Percentiles rank a stretch among this genome's conserved stretches.
These are phyloP conservation scores for Ichneumoninae sp. DNA, from an alignment of 2,888 invertebrate species.

Conservation along the genomic window DNA sequence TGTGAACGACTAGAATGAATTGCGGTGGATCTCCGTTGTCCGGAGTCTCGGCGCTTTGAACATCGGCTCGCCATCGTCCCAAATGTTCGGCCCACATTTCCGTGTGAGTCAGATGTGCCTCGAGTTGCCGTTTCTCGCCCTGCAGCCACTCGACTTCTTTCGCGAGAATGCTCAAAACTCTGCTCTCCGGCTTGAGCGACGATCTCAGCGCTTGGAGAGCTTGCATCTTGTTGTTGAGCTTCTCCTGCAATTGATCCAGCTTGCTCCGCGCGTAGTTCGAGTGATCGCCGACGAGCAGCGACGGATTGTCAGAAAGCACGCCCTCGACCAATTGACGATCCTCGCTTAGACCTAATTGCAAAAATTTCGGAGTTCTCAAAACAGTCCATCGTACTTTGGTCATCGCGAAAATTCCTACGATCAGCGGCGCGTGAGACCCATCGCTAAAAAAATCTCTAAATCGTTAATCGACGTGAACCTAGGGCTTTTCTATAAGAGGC, in stretches of 20 bases:
- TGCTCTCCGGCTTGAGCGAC: constrained; percentile 93
- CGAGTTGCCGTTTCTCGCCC: constrained; percentile 91
- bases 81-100: constrained; percentile 96
- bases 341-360: constrained; percentile 75
- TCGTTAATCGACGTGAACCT: constrained; percentile 37
- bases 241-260: constrained; percentile 93
- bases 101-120: constrained; percentile 93
- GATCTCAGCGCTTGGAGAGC: constrained; percentile 93
- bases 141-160: constrained; percentile 94
- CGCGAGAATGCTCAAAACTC: constrained; percentile 91
- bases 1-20: constrained; percentile 93
- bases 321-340: constrained; percentile 78
- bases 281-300: constrained; percentile 91
- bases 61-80: constrained; percentile 94
- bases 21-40: constrained; percentile 89
- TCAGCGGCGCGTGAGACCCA: not conserved
- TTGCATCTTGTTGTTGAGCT: constrained; percentile 92
- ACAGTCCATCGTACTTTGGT: not conserved
- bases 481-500: constrained; percentile 43
- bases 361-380: not conserved
- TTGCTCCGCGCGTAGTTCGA: constrained; percentile 93
- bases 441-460: constrained; percentile 12
- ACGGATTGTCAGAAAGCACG: constrained; percentile 77
- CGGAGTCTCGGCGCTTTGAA: constrained; percentile 91
- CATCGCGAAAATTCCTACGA: constrained; percentile 10